Conservation (phyloP, 2,113 vertebrate genomes). For the Australoheros scitulus region DNA sequence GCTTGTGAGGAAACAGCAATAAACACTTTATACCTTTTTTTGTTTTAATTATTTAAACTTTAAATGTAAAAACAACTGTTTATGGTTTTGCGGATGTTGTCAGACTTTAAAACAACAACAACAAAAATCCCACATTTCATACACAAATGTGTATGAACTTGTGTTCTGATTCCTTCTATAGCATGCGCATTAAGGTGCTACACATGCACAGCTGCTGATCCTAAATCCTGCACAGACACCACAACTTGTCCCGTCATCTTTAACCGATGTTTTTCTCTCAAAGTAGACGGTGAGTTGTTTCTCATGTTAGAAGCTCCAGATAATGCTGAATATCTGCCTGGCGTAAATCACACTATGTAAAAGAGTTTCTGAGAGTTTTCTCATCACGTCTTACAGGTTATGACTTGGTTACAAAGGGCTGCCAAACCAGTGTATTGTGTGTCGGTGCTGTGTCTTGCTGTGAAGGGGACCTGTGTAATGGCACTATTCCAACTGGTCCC, state of each 20-base stretch:
- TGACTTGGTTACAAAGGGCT: constrained; percentile 41
- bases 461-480: constrained; percentile 62
- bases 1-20: too few relatives aligned
- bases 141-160: too few relatives aligned
- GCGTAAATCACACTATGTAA: neutral
- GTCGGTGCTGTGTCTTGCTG: constrained; percentile 29
- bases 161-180: constrained; percentile 2
- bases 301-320: too few relatives aligned
- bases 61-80: too few relatives aligned
- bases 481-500: neutral
- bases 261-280: constrained; percentile 55
- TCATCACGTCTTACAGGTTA: constrained; percentile 26
- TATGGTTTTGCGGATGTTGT: too few relatives aligned
- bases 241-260: constrained; percentile 34
- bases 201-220: constrained; percentile 6
- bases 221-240: constrained; percentile 46
- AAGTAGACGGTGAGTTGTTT: constrained; percentile 18
- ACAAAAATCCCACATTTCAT: too few relatives aligned
- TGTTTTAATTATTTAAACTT: too few relatives aligned
- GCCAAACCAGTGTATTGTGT: constrained; percentile 9
- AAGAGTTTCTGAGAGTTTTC: neutral
- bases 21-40: too few relatives aligned
- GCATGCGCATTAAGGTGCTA: constrained; percentile 60
- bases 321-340: neutral
- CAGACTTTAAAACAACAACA: too few relatives aligned